Base-by-base conservation (phyloP, 2,888 invertebrate genomes). In the Xestia sexstrigata region DNA sequence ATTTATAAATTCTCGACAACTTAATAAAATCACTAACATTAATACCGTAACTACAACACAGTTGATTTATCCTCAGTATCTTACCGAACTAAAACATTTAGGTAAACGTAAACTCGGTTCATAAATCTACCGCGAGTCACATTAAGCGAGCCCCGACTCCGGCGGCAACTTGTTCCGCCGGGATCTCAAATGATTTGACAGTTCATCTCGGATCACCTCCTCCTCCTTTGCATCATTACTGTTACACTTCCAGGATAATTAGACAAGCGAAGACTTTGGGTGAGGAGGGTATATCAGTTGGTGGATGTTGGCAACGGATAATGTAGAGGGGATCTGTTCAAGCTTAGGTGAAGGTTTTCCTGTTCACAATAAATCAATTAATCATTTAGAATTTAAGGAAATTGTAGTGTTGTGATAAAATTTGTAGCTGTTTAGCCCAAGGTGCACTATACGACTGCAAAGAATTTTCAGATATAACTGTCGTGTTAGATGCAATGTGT, bases 121-220 rank as follows among this genome's bases (percentile, higher is more conserved):
- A 80, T 79, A 86, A 84, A 88, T 86, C 84, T 77, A 63, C 67
- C 66, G 73, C 72, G 58, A 71, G 81, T 88, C 82, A 84, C 71
- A 79, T 82, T 84, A 82, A 69, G 78, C 65, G 82, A 71, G 74
- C 73, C 65, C 82, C n/a, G 65, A 65, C 65, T 42, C 42, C 52
- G 60, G 20, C 77, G 58, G 67, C 60, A 69, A 69, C 70, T 76
- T 49, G 55, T 49, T 70, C 85, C 78, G 69, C 75, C 66, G 80
- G 84, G 82, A 69, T 63, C 62, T 72, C 52, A 35, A 72, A 76
- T 88, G 67, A 86, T 84, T 78, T 86, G 88, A 88, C 87, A 86
- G 79, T 68, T 87, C 85, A 87, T 83, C 79, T 85, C 70, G 74
- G 69, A 65, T 81, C 68, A 68, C 55, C 73, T 70, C 78, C 66